A percentile compares a stretch with the other conserved stretches of the same genome.
Evolutionary conservation across 2,888 invertebrate genomes (phyloP).

Genomic region (Chaitophorus viminalis): DNA sequence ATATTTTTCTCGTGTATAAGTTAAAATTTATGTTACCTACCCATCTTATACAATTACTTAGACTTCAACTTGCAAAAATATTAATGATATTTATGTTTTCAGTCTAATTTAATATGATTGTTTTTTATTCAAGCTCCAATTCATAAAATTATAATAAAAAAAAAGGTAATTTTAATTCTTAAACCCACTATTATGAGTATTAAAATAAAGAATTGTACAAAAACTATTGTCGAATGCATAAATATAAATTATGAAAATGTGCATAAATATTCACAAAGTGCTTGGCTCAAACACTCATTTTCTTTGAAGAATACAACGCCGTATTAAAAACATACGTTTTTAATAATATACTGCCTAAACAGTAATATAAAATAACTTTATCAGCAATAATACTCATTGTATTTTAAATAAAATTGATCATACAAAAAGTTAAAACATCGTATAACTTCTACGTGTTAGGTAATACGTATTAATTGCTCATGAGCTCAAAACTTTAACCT

Average conservation of each 20-base stretch:
- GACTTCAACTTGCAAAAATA: conserved; percentile 8
- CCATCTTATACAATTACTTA: conserved; percentile 26
- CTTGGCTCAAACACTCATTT: not conserved
- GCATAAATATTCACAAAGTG: not conserved
- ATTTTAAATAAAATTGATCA: not conserved
- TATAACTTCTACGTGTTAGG: not conserved
- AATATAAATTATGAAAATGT: not conserved
- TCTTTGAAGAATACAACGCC: not conserved
- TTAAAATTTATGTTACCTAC: conserved; percentile 21
- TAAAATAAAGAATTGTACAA: not conserved
- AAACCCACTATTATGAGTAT: not conserved
- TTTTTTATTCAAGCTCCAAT: conserved; percentile 19
- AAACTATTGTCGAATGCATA: not conserved
- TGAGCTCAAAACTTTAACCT: conserved; percentile 21
- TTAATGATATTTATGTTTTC: conserved; percentile 15
- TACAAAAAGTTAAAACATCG: not conserved
- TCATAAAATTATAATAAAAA: not conserved
- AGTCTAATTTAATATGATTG: not conserved
- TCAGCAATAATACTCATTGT: not conserved
- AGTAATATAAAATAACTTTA: not conserved
- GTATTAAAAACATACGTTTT: not conserved
- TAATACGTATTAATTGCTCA: not conserved
- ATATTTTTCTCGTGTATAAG: conserved; percentile 13
- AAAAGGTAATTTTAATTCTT: not conserved
- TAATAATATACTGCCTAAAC: not conserved